Conservation (phyloP, 1,140 invertebrate species). For the Nasonia giraulti region DNA sequence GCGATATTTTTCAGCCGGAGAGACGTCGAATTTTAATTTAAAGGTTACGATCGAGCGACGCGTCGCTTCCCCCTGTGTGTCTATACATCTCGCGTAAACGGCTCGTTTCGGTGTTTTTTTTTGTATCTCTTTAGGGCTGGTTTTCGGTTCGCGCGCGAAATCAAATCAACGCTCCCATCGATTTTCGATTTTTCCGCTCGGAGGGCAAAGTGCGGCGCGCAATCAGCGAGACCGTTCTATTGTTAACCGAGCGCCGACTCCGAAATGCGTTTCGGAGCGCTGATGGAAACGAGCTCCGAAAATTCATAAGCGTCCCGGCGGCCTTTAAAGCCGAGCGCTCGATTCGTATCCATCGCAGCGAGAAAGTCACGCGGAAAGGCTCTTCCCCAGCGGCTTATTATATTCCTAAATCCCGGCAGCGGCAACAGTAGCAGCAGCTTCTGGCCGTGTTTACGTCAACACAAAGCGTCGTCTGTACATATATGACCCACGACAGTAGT, state of each 20-base stretch:
- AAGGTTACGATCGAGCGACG: background rate
- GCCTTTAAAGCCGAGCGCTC: slow-evolving; percentile 25
- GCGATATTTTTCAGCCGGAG: background rate
- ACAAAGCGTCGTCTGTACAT: background rate
- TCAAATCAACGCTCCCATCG: background rate
- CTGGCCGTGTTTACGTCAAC: background rate
- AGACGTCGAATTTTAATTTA: background rate
- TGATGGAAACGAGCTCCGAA: background rate
- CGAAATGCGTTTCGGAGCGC: too few relatives aligned
- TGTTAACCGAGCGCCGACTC: too few relatives aligned
- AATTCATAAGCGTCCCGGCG: background rate
- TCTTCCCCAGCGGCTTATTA: background rate
- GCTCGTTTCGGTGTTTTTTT: background rate
- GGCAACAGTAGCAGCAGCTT: background rate
- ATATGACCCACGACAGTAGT: background rate
- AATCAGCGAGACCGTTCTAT: background rate
- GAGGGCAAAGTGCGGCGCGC: background rate
- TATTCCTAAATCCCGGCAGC: background rate
- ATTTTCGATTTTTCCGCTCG: background rate
- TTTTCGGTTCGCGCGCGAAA: background rate
- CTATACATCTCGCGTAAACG: background rate
- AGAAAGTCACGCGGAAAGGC: background rate
- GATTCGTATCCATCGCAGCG: background rate
- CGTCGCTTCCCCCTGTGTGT: background rate
- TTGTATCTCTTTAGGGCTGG: background rate